Base-by-base conservation (phyloP, 2,797 vertebrate species). In the Babyrousa celebensis region DNA sequence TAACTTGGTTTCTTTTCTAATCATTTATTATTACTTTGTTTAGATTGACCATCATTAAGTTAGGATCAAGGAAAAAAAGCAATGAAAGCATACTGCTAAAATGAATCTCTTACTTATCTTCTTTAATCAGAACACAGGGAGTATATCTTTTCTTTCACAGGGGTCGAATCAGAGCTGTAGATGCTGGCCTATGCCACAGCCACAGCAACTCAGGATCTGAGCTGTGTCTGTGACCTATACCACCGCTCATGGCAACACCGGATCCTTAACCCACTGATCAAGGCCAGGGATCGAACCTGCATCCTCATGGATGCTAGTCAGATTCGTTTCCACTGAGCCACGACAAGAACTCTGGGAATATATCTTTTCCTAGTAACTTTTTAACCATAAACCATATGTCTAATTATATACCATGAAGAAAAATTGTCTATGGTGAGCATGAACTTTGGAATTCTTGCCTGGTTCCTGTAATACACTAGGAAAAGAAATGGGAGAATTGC, bases 351-450 rank as follows among this genome's bases (percentile, higher is more conserved):
- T 77, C 90, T 84, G 54, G 36, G 32, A 78, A 15, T 54, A 27
- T 43, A 88, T 27, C 48, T 72, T 77, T 90, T 72, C 29, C 68
- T 62, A 29, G 56, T 74, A 70, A 67, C 75, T 95, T 93, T 91
- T 32, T 27, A 48, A 43, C 52, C 54, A 85, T 65, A 95, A 43
- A 1, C 48, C 48, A 62, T 10, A 27, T 23, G 29, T 85, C 80
- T 85, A 91, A 84, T 75, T 70, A 82, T 70, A 82, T 70, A 77
- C 29, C 25, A 79, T 52, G 48, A 86, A 90, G 54, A 65, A 91
- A 94, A 94, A 32, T n/a, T 52, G 9, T 70, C 72, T 84, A 29
- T 80, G 36, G 8, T 72, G n/a, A 58, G 36, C 32, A 84, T 40
- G 40, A 48, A 65, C 27, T 83, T 74, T 12, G 32, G 85, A 72